phyloP scores from a whole-genome alignment of 2,113 vertebrate genomes.

The Seriola aureovittata region DNA sequence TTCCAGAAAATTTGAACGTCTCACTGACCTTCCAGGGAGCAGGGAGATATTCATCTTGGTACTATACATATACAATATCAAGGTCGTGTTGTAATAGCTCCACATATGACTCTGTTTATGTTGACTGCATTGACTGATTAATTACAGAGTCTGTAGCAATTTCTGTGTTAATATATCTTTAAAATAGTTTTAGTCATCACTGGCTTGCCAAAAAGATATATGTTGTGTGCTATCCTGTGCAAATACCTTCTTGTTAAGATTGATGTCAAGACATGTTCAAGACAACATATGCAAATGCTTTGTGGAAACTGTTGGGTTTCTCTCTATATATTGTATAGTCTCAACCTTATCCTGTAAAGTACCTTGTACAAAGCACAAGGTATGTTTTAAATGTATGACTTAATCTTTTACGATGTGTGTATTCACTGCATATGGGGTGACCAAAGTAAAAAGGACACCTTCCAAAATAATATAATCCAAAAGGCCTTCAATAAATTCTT shows the following conservation, averaged over 20 bases:
- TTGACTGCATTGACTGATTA: too few relatives aligned
- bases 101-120: neutral
- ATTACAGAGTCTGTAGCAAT: conserved; percentile 20
- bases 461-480: neutral
- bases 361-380: neutral
- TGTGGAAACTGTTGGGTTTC: too few relatives aligned
- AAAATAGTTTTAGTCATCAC: neutral
- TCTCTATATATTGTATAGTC: too few relatives aligned
- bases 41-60: neutral
- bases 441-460: neutral
- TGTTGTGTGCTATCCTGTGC: neutral
- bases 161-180: conserved; percentile 11
- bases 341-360: too few relatives aligned
- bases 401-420: neutral
- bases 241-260: conserved; percentile 2
- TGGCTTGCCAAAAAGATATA: conserved; percentile 14
- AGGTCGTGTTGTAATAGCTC: neutral
- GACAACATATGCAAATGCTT: neutral
- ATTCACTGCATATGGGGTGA: neutral
- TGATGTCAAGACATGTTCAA: conserved; percentile 26
- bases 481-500: neutral
- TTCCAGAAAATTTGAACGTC: neutral
- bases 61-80: neutral
- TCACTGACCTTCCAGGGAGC: neutral
- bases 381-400: neutral